Conservation (phyloP, 1,140 invertebrate genomes). For the Dreissena polymorpha region DNA sequence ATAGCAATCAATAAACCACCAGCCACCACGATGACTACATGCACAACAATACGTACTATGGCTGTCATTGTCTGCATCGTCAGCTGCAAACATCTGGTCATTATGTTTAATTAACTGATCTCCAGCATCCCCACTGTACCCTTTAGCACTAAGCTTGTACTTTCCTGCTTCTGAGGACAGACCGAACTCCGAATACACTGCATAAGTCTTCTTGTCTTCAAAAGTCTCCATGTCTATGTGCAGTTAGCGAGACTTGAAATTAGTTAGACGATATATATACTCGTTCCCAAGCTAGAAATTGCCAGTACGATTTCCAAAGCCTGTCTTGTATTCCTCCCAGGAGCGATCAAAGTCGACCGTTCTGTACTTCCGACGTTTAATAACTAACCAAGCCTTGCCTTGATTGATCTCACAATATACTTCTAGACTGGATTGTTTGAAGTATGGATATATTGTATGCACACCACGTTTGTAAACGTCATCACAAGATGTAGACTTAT, state of each 20-base stretch:
- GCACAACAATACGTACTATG: conserved; percentile 23
- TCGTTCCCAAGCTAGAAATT: conserved; percentile 61
- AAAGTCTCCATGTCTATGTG: conserved; percentile 17
- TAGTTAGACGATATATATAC: conserved; percentile 45
- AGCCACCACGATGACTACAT: conserved; percentile 32
- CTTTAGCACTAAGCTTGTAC: conserved; percentile 4
- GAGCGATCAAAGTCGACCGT: conserved; percentile 81
- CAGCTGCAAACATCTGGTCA: conserved; percentile 15
- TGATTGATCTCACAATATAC: too few species aligned
- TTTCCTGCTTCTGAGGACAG: neutral
- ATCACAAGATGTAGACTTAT: too few species aligned
- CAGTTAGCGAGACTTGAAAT: conserved; percentile 16
- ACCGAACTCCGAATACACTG: conserved; percentile 5
- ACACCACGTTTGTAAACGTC: too few species aligned
- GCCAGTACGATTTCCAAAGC: conserved; percentile 52
- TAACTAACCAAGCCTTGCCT: conserved; percentile 84
- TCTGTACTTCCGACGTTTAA: conserved; percentile 82
- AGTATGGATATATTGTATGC: too few species aligned
- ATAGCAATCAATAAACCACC: conserved; percentile 54
- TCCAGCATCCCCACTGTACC: conserved; percentile 22
- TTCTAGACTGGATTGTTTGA: too few species aligned
- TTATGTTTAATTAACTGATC: conserved; percentile 30
- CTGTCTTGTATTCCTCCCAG: conserved; percentile 57
- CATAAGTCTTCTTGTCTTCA: neutral
- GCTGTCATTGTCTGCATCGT: conserved; percentile 39